A percentile compares a stretch with the other conserved stretches of the same genome.
Evolutionary conservation across 35 echinoderm and acorn worm species (phyloP).

Genomic region (Holothuria glaberrima): DNA sequence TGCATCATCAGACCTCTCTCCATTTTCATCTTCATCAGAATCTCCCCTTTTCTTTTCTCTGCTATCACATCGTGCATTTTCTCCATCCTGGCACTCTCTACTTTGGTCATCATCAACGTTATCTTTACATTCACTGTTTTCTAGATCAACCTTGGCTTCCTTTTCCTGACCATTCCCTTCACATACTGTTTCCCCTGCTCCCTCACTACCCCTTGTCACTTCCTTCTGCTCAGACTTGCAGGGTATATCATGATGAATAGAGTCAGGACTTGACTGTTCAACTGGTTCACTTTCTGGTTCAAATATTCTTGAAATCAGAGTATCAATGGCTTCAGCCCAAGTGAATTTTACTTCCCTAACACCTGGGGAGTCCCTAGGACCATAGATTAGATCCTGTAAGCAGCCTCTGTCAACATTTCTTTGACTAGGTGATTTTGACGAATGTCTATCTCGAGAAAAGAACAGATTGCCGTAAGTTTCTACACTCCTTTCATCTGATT

Average conservation of each 20-base stretch:
- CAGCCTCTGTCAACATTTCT: not conserved
- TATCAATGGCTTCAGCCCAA: conserved; percentile 53
- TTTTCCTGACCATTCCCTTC: not conserved
- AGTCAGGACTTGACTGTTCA: not conserved
- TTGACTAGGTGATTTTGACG: not conserved
- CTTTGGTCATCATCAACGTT: not conserved
- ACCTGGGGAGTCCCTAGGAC: not conserved
- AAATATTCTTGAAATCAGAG: conserved; percentile 42
- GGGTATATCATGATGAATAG: not conserved
- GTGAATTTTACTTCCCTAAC: conserved; percentile 52
- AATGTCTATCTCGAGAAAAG: no score
- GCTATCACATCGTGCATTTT: not conserved
- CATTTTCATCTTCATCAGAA: not conserved
- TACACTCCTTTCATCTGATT: not conserved
- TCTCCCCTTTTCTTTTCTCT: not conserved
- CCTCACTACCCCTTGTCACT: no score
- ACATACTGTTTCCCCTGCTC: not conserved
- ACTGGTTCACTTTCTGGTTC: conserved; percentile 12
- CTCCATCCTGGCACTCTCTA: not conserved
- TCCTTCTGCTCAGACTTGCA: not conserved
- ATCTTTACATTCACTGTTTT: no score
- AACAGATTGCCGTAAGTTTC: not conserved
- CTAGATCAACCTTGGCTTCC: not conserved
- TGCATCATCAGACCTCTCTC: no score
- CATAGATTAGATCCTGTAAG: conserved; percentile 29